Percentiles rank a stretch among this genome's conserved stretches.
These are phyloP conservation scores for Sebastes iracundus DNA, from an alignment of 2,797 vertebrate genomes.

Conservation along the genomic window DNA sequence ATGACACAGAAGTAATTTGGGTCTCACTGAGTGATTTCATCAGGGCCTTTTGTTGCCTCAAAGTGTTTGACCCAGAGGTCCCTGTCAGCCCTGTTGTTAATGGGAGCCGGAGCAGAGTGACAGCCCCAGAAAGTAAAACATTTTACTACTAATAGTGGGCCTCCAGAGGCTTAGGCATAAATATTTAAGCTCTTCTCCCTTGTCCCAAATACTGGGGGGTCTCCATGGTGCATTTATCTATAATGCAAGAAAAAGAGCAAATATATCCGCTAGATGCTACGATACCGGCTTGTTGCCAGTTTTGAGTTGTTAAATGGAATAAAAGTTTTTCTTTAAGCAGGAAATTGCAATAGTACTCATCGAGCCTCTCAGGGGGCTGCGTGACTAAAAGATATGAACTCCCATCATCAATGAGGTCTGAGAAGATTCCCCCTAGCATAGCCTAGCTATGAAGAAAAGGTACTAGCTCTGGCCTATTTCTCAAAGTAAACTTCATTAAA, in stretches of 20 bases:
- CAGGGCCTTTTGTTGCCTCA: slow-evolving; percentile 84
- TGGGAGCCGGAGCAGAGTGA: slow-evolving; percentile 84
- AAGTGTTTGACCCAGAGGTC: slow-evolving; percentile 90
- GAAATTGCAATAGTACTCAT: neutral
- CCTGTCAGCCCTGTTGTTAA: slow-evolving; percentile 85
- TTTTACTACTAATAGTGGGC: slow-evolving; percentile 87
- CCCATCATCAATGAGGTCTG: slow-evolving; percentile 5
- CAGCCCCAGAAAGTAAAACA: slow-evolving; percentile 88
- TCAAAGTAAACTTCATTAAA: slow-evolving; percentile 87
- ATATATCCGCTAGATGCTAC: slow-evolving; percentile 73
- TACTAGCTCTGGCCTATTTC: slow-evolving; percentile 67
- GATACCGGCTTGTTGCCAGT: slow-evolving; percentile 38
- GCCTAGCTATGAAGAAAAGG: slow-evolving; percentile 43
- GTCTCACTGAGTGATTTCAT: slow-evolving; percentile 87
- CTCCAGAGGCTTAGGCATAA: slow-evolving; percentile 87
- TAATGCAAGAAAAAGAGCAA: slow-evolving; percentile 81
- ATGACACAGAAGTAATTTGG: slow-evolving; percentile 91
- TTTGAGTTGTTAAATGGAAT: slow-evolving; percentile 32
- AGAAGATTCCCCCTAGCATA: slow-evolving; percentile 36
- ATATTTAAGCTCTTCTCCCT: slow-evolving; percentile 87
- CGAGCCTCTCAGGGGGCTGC: neutral
- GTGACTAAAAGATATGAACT: slow-evolving; percentile 32
- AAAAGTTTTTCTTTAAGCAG: slow-evolving; percentile 14
- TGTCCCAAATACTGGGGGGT: slow-evolving; percentile 87
- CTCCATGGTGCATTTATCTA: slow-evolving; percentile 85